These are phyloP conservation scores for Pristionchus japonicus DNA, from an alignment of 2,888 invertebrate species.

Conservation along the genomic window DNA sequence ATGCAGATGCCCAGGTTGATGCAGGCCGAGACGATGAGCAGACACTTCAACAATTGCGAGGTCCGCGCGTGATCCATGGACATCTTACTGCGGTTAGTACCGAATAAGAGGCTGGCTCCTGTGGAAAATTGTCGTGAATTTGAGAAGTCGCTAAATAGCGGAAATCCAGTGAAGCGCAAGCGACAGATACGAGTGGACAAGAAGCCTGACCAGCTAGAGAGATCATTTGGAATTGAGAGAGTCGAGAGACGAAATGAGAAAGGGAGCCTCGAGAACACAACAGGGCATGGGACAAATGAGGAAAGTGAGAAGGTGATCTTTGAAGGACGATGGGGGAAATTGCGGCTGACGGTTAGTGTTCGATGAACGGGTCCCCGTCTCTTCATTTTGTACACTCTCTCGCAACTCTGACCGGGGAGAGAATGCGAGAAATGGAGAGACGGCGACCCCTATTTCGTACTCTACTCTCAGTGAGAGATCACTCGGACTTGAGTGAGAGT, in stretches of 20 bases:
- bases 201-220: background rate
- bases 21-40: constrained; percentile 4
- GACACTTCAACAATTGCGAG: background rate
- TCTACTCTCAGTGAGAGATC: too few relatives aligned
- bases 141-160: background rate
- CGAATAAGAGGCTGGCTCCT: background rate
- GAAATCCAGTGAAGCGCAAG: background rate
- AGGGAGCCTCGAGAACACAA: too few relatives aligned
- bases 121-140: background rate
- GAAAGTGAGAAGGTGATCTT: background rate
- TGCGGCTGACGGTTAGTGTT: too few relatives aligned
- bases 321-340: background rate
- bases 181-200: background rate
- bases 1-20: constrained; percentile 1
- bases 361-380: too few relatives aligned
- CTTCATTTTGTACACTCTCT: too few relatives aligned
- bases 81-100: background rate
- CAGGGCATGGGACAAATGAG: constrained; percentile 4
- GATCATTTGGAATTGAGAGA: background rate
- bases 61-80: constrained; percentile 19
- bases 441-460: too few relatives aligned
- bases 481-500: background rate
- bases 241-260: background rate
- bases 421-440: too few relatives aligned
- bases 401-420: too few relatives aligned